These are phyloP conservation scores for Slavum lentiscoides DNA, from an alignment of 2,888 invertebrate genomes.

Conservation along the genomic window DNA sequence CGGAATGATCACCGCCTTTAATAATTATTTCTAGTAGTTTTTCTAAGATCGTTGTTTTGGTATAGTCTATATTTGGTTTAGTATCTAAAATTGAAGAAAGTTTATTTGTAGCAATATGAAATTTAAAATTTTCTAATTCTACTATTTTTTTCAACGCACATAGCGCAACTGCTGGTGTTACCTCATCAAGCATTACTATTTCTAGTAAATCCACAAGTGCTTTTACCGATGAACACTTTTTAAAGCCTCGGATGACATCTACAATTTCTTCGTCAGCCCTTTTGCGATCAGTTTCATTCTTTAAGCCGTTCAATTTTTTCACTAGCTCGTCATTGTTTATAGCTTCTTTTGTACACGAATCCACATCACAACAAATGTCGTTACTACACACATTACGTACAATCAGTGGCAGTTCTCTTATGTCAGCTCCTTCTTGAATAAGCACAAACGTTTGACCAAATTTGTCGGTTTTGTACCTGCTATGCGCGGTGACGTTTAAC, in stretches of 20 bases:
- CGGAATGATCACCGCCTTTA: conserved; percentile 59
- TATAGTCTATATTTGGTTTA: conserved; percentile 59
- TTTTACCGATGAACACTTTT: conserved; percentile 58
- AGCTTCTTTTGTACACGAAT: neutral
- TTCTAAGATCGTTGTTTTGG: conserved; percentile 61
- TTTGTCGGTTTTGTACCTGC: conserved; percentile 55
- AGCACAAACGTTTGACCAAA: conserved; percentile 64
- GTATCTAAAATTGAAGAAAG: conserved; percentile 55
- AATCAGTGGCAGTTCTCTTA: conserved; percentile 71
- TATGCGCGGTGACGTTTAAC: neutral
- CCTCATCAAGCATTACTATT: conserved; percentile 61
- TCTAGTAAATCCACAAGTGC: conserved; percentile 61
- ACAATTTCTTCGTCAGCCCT: conserved; percentile 57
- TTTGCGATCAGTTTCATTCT: conserved; percentile 44
- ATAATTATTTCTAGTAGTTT: conserved; percentile 63
- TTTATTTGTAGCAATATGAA: conserved; percentile 53
- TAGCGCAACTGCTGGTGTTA: conserved; percentile 62
- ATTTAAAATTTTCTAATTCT: conserved; percentile 59
- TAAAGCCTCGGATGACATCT: conserved; percentile 59
- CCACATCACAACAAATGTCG: conserved; percentile 37
- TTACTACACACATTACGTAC: conserved; percentile 61
- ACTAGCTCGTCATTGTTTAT: conserved; percentile 33
- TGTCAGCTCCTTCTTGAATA: conserved; percentile 70
- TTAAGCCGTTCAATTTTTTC: conserved; percentile 26
- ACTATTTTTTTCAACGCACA: conserved; percentile 62